A percentile compares a stretch with the other conserved stretches of the same genome.
These are phyloP conservation scores for Neolamprologus tretocephalus DNA, from an alignment of 2,113 vertebrate species.

Conservation along the genomic window DNA sequence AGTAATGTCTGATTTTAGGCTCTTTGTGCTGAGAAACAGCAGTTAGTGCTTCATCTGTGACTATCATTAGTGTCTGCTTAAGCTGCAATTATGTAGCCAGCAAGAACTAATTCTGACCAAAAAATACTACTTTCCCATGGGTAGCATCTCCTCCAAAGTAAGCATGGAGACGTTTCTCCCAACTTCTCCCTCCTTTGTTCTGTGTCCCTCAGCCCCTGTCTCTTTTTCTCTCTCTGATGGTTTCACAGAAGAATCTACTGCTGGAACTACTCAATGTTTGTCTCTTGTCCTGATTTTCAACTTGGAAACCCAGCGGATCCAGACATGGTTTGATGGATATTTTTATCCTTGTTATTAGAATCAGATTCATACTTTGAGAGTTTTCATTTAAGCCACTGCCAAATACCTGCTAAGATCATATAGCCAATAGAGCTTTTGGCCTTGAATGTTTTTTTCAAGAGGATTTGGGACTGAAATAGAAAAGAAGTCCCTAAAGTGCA, in stretches of 20 bases:
- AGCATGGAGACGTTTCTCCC: neutral
- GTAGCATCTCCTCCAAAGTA: neutral
- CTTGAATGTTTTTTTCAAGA: neutral
- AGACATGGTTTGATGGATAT: neutral
- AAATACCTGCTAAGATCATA: neutral
- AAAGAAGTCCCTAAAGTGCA: neutral
- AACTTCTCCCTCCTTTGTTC: neutral
- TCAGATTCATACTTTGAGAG: neutral
- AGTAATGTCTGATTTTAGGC: neutral
- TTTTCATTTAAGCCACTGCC: neutral
- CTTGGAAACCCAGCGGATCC: slow-evolving; percentile 1
- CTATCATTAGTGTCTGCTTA: slow-evolving; percentile 1
- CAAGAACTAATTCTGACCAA: slow-evolving; percentile 5
- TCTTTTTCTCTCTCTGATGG: neutral
- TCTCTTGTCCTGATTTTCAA: slow-evolving; percentile 17
- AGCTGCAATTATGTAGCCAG: neutral
- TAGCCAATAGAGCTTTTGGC: neutral
- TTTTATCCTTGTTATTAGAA: neutral
- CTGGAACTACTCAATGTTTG: neutral
- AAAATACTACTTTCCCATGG: neutral
- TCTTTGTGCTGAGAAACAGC: neutral
- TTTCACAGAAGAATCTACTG: slow-evolving; percentile 1
- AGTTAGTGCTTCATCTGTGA: neutral
- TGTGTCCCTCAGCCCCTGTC: neutral
- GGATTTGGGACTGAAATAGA: neutral